A percentile compares a stretch with the other conserved stretches of the same genome.
phyloP scores from a whole-genome alignment of 2,797 vertebrate species.

The Pantherophis alleghaniensis region DNA sequence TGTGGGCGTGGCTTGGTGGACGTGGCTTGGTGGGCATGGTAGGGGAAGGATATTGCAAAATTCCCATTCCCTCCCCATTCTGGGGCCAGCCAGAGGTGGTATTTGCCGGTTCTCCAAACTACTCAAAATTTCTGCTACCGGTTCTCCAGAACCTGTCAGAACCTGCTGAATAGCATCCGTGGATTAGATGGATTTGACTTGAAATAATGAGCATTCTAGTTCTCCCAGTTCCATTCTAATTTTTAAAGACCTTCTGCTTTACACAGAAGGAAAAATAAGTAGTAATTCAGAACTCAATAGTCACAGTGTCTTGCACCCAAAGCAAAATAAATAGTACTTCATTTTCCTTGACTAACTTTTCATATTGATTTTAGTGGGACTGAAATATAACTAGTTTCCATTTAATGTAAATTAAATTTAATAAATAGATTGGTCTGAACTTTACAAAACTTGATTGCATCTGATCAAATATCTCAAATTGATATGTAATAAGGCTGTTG shows the following conservation, averaged over 20 bases:
- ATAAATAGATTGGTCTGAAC: not conserved
- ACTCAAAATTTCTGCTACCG: no score
- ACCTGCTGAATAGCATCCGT: no score
- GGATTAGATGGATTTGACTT: not conserved
- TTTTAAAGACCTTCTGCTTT: not conserved
- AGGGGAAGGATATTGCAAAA: no score
- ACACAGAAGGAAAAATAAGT: not conserved
- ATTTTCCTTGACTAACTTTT: not conserved
- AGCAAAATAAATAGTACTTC: not conserved
- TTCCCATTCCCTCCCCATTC: no score
- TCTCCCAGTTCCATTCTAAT: not conserved
- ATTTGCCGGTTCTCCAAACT: no score
- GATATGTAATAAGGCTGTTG: not conserved
- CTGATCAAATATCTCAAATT: not conserved
- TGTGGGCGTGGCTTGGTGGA: no score
- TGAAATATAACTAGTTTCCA: not conserved
- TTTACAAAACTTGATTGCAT: not conserved
- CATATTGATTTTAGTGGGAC: not conserved
- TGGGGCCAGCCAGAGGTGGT: no score
- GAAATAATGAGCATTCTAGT: not conserved
- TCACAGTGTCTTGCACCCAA: not conserved
- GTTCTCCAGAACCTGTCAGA: no score
- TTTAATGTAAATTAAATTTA: not conserved
- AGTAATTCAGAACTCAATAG: not conserved
- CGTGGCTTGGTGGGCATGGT: no score